These are phyloP conservation scores for Bombus sibiricus DNA, from an alignment of 1,140 invertebrate species.

Conservation along the genomic window DNA sequence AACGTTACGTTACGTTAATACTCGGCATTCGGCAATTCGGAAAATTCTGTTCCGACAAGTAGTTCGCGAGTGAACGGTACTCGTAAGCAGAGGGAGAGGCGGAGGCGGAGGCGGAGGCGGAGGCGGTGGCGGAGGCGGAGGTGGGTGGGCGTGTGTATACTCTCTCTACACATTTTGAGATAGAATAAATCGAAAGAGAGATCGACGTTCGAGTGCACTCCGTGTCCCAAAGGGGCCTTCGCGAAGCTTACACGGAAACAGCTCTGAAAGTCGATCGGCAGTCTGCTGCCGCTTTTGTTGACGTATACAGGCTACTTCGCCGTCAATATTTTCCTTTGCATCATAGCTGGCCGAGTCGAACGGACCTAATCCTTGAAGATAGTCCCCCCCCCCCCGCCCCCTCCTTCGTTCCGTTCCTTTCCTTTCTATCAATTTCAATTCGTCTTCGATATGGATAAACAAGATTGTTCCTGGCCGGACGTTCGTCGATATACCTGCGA, in stretches of 20 bases:
- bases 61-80: not conserved
- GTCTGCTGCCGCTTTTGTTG: slow-evolving; percentile 50
- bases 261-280: slow-evolving; percentile 53
- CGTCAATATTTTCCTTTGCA: slow-evolving; percentile 53
- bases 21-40: not conserved
- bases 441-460: slow-evolving; percentile 44
- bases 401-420: not conserved
- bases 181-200: slow-evolving; percentile 53
- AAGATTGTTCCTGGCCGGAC: slow-evolving; percentile 29
- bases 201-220: slow-evolving; percentile 41
- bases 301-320: slow-evolving; percentile 32
- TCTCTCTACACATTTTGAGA: slow-evolving; percentile 41
- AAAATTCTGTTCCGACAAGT: not conserved
- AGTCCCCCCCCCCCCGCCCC: not conserved
- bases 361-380: slow-evolving; percentile 48
- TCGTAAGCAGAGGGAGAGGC: not conserved
- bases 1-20: not conserved
- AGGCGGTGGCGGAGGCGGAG: no score
- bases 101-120: no score
- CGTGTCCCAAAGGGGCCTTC: slow-evolving; percentile 35
- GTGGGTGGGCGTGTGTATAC: not conserved
- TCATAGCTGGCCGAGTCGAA: not conserved
- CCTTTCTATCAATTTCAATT: slow-evolving; percentile 54
- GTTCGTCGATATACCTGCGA: slow-evolving; percentile 24
- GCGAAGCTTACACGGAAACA: slow-evolving; percentile 49